Base-by-base conservation (phyloP, 2,888 invertebrate species). In the Callyntrura guangdongensis region DNA sequence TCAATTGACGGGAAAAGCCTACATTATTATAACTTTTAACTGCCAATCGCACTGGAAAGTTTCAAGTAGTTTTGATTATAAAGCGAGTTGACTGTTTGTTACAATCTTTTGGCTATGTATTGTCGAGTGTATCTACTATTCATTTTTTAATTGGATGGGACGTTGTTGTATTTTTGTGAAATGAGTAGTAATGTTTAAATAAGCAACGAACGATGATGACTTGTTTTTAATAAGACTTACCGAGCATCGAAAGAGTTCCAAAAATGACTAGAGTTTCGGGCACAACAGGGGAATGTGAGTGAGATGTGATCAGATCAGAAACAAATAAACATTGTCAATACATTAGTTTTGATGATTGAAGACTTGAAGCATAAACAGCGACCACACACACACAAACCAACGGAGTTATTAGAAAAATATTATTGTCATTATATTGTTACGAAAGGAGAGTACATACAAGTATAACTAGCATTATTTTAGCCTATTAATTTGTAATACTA, bases 201-300 rank as follows among this genome's bases (percentile, higher is more conserved):
- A 87, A 88, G 88, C 88, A 88, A 87, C 86, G 86, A 83, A 83
- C 67, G 83, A 83, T 83, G 83, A 82, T 82, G 90, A 79, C 72
- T 81, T 79, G 67, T 81, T 87, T 86, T 79, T 45, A 86, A 64
- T 86, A 47, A 90, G 90, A 98, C 98, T 98, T 98, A 98, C 98
- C 98, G 97, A 97, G 98, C 98, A 97, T 97, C 97, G 97, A 98
- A 98, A 97, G 98, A 98, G 97, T 97, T 98, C 98, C 98, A 98
- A 98, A 98, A 98, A 97, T 98, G 98, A 97, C 98, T 98, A 98
- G 67, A 88, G 97, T 95, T 93, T 94, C 94, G 93, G 94, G 93
- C 93, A 94, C 94, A 93, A 94, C 94, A 93, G 92, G 93, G 93
- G 91, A 93, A 93, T 93, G 93, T 93, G 94, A 94, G 93, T 93